These are phyloP conservation scores for Leucania comma DNA, from an alignment of 2,888 invertebrate genomes.

Conservation along the genomic window DNA sequence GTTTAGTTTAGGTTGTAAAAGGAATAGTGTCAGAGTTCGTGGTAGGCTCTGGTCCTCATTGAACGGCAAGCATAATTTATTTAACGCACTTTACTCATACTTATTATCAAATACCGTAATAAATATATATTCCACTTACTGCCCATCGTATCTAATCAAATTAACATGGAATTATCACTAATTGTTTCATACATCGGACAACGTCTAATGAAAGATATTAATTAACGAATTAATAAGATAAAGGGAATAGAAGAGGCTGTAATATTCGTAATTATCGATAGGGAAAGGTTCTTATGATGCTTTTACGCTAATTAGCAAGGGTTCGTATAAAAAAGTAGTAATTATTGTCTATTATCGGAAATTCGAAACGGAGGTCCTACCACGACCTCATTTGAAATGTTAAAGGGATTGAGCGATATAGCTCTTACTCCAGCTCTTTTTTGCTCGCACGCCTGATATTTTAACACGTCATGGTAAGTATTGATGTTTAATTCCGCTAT, in stretches of 20 bases:
- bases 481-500: no score
- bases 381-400: no score
- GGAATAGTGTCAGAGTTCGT: no score
- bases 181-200: slow-evolving; percentile 5
- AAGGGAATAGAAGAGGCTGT: slow-evolving; percentile 11
- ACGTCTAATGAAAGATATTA: slow-evolving; percentile 15
- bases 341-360: slow-evolving; percentile 8
- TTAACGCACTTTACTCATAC: no score
- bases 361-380: slow-evolving; percentile 11
- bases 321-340: neutral
- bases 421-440: no score
- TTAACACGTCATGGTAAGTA: no score
- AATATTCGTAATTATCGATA: slow-evolving; percentile 30
- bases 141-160: neutral
- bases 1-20: no score
- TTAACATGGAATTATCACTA: neutral
- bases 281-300: slow-evolving; percentile 2
- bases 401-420: no score
- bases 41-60: no score
- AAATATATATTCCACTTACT: neutral
- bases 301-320: slow-evolving; percentile 28
- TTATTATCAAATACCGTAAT: no score
- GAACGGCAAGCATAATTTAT: no score
- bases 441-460: no score
- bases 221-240: slow-evolving; percentile 45